These are phyloP conservation scores for Limnephilus lunatus DNA, from an alignment of 2,888 invertebrate species.

Conservation along the genomic window DNA sequence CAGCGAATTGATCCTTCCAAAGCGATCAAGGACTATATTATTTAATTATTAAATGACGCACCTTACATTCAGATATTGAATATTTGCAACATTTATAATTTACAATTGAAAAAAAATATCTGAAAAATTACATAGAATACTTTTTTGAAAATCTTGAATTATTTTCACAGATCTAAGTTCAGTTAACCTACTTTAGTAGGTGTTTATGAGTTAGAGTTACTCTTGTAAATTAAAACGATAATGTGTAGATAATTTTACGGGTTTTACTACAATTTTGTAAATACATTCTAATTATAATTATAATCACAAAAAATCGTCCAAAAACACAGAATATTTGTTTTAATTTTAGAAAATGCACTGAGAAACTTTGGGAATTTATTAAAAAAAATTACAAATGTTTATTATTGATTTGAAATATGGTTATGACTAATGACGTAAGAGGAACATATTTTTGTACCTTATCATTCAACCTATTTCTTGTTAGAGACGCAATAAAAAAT, in stretches of 20 bases:
- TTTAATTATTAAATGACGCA: constrained; percentile 20
- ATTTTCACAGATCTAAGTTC: not conserved
- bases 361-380: not conserved
- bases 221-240: not conserved
- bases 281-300: constrained; percentile 29
- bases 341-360: not conserved
- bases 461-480: not conserved
- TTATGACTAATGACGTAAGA: not conserved
- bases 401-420: too few species aligned
- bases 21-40: not conserved
- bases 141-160: not conserved
- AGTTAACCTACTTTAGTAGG: not conserved
- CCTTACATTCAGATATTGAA: constrained; percentile 43
- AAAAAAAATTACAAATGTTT: not conserved
- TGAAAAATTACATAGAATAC: not conserved
- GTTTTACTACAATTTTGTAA: constrained; percentile 26
- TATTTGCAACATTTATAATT: constrained; percentile 8
- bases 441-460: not conserved
- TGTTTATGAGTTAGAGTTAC: not conserved
- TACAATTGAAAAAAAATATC: not conserved
- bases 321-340: constrained; percentile 11
- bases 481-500: not conserved
- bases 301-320: constrained; percentile 17
- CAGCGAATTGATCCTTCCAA: not conserved
- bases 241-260: not conserved